phyloP scores from a whole-genome alignment of 2,113 vertebrate genomes.

The Carollia perspicillata region DNA sequence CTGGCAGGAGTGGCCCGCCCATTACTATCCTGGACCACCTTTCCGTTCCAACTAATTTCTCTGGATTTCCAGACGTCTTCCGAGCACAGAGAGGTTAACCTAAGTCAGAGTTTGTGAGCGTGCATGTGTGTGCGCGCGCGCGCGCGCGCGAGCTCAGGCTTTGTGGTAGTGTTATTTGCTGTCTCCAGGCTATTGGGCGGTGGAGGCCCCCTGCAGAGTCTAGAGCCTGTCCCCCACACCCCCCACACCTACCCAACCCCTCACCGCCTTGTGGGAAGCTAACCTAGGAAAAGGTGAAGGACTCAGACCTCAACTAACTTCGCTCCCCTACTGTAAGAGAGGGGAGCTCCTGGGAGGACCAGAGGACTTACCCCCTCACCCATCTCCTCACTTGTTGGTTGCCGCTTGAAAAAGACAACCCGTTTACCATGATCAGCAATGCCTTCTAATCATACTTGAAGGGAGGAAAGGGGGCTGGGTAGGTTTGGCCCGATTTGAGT shows the following conservation, averaged over 20 bases:
- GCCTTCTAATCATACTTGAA: neutral
- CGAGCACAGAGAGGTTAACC: neutral
- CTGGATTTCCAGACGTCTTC: neutral
- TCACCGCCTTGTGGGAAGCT: neutral
- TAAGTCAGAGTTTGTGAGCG: too few relatives aligned
- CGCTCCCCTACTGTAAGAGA: neutral
- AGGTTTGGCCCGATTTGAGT: neutral
- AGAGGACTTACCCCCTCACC: neutral
- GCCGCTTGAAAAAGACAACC: neutral
- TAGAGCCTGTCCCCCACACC: neutral
- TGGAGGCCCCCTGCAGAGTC: too few relatives aligned
- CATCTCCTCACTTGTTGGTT: neutral
- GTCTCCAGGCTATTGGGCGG: neutral
- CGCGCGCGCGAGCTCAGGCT: neutral
- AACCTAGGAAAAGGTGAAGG: neutral
- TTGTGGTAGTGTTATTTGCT: neutral
- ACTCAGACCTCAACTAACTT: neutral
- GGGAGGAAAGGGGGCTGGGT: neutral
- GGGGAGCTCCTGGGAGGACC: neutral
- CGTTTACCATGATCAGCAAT: neutral
- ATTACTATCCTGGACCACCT: accelerated
- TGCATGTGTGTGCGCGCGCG: neutral
- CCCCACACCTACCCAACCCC: neutral
- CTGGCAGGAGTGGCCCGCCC: neutral
- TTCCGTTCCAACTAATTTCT: neutral